Evolutionary conservation across 2,113 vertebrate species (phyloP).

Genomic region (Coracopsis vasa): DNA sequence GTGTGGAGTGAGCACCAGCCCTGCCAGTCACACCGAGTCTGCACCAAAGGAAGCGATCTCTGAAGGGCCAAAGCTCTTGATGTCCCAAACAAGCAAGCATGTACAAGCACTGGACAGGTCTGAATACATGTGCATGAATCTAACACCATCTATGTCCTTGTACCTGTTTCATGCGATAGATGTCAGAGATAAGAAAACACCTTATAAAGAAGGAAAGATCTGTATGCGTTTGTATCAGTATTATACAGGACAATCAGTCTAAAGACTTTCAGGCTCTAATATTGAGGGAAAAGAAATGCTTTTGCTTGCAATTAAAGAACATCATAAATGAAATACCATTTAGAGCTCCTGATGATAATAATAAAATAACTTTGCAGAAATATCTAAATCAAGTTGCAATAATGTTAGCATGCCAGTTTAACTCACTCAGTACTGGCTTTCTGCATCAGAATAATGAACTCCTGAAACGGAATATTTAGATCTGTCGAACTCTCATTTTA

Average conservation of each 20-base stretch:
- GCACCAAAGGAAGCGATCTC: neutral
- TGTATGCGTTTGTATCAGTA: rapidly evolving
- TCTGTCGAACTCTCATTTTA: neutral
- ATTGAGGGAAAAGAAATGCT: neutral
- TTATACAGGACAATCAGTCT: neutral
- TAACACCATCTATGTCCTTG: neutral
- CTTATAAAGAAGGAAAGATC: neutral
- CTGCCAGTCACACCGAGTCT: neutral
- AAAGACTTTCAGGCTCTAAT: neutral
- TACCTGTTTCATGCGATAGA: neutral
- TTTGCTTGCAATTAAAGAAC: constrained; percentile 1
- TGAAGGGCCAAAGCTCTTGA: neutral
- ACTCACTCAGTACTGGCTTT: neutral
- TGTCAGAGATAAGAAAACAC: neutral
- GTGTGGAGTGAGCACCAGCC: neutral
- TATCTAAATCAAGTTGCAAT: neutral
- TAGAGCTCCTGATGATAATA: neutral
- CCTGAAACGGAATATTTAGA: neutral
- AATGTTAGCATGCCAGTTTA: neutral
- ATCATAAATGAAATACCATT: neutral
- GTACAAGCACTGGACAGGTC: neutral
- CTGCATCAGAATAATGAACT: neutral
- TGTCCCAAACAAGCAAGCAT: neutral
- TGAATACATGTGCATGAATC: neutral
- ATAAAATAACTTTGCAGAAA: neutral